Base-by-base conservation (phyloP, 2,888 invertebrate species). In the Cheilosia impressa region DNA sequence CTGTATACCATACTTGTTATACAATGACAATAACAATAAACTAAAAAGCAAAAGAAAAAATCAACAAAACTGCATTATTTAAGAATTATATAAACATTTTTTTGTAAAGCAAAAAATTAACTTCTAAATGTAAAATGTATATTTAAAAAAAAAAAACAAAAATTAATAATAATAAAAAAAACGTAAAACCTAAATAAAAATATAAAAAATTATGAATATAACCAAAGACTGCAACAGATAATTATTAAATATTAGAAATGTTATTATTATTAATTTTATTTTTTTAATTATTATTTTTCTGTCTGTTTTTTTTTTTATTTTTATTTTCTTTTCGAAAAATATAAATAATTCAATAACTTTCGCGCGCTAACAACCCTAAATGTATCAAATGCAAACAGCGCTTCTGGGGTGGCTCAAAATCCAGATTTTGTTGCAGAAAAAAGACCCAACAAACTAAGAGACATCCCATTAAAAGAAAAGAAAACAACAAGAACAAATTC, bases 151-250 rank as follows among this genome's bases (percentile, higher is more conserved):
- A 45, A 62, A 55, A 47, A 87, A 22, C 22, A 22, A 22, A 22
- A 22, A 22, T 22, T 75, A 69, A 69, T 87, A 88, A 63, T 76
- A 84, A 87, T 84, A 88, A 80, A 88, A 87, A 88, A 88, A 89
- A 82, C 89, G 13, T 17, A 66, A 89, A 89, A 84, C 87, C 87
- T 88, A 79, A 89, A 87, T 19, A 83, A 87, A 83, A 83, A 88
- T 89, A 88, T 24, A 52, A 87, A 88, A 89, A 90, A 89, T 89
- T 91, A 90, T 87, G 87, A 89, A 88, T 92, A 91, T 93, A 92
- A 92, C 93, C 92, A 92, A 92, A 92, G 92, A 92, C 93, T 92
- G 93, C 92, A 92, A 92, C 92, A 92, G 91, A 92, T 92, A 92
- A 92, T 92, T 92, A 92, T 92, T 92, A 92, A 91, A 91, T 91